Base-by-base conservation (phyloP, 2,888 invertebrate genomes). In the Phasia obesa region DNA sequence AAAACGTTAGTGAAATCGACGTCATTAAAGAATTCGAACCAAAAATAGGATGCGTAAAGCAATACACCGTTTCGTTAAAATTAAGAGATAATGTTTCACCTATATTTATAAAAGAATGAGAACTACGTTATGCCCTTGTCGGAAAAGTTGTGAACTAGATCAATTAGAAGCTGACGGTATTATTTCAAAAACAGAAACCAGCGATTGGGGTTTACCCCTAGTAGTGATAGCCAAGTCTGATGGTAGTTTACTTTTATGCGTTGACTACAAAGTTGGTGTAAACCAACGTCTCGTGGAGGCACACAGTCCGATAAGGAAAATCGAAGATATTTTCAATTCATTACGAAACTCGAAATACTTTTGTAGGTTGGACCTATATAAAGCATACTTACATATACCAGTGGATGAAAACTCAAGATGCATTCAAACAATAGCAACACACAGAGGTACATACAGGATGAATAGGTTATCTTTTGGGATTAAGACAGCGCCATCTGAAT, bases 261-360 rank as follows among this genome's bases (percentile, higher is more conserved):
- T 65, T 0, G 77, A 77, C 31, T 77, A 77, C 21, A 84, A 81
- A 9, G 31, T 31, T 9, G 38, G 13, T 3, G 13, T 38, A 3
- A 38, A 38, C 38, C 3, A 13, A 38, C 11, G 38, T 3, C 38
- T 38, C 11, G 11, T 38, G 11, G 21, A 44, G 6, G 62, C 71
- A 38, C 71, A 78, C 11, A 49, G 35, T 49, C 71, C 70, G 13
- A 81, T 70, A 47, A 44, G 70, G 17, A 81, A 67, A 83, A 81
- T 78, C 4, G 78, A 78, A 17, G 73, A 85, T 11, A 75, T 85
- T 60, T 67, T 85, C 11, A 81, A 85, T 27, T 49, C 47, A n/a
- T n/a, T 75, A 21, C 84, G 76, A 4, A 64, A 65, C 47, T 84
- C 80, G 21, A 60, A 25, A 21, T 85, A 53, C 11, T 38, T 38